Percentiles rank a stretch among this genome's conserved stretches.
Evolutionary conservation across 1,140 invertebrate genomes (phyloP).

Genomic region (Eumeta japonica): DNA sequence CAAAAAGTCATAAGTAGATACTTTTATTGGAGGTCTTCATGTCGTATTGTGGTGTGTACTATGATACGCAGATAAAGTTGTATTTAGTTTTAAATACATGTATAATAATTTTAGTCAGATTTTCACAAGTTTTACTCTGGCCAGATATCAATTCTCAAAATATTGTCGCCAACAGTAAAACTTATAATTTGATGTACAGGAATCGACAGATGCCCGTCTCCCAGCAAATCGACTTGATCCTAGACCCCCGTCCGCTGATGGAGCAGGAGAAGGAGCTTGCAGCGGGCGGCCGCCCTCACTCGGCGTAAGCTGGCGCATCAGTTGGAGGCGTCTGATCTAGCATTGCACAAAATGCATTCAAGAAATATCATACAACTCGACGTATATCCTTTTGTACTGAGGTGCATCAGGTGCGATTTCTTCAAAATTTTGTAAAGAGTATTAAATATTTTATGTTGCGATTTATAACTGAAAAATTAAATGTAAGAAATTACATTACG

Average conservation of each 20-base stretch:
- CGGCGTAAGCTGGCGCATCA: slow-evolving; percentile 55
- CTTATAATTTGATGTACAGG: slow-evolving; percentile 29
- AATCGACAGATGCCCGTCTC: slow-evolving; percentile 62
- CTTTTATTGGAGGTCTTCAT: too few relatives aligned
- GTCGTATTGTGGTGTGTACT: too few relatives aligned
- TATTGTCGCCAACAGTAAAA: slow-evolving; percentile 11
- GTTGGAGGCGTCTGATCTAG: slow-evolving; percentile 60
- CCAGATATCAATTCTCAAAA: too few relatives aligned
- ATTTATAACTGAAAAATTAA: too few relatives aligned
- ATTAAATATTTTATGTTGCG: not conserved
- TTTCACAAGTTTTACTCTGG: too few relatives aligned
- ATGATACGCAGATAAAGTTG: too few relatives aligned
- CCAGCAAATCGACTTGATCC: slow-evolving; percentile 63
- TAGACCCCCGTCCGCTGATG: slow-evolving; percentile 65
- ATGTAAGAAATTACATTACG: too few relatives aligned
- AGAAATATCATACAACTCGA: slow-evolving; percentile 69
- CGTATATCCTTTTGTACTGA: slow-evolving; percentile 63
- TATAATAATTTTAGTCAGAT: too few relatives aligned
- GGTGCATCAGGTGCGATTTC: slow-evolving; percentile 48
- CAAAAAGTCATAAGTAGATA: too few relatives aligned
- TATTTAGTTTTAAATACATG: too few relatives aligned
- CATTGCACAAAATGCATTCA: slow-evolving; percentile 68
- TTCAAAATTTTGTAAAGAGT: not conserved
- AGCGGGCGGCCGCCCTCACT: slow-evolving; percentile 61
- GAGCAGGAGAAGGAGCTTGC: slow-evolving; percentile 62